These are phyloP conservation scores for Megathymus violae DNA, from an alignment of 1,140 invertebrate genomes.

Conservation along the genomic window DNA sequence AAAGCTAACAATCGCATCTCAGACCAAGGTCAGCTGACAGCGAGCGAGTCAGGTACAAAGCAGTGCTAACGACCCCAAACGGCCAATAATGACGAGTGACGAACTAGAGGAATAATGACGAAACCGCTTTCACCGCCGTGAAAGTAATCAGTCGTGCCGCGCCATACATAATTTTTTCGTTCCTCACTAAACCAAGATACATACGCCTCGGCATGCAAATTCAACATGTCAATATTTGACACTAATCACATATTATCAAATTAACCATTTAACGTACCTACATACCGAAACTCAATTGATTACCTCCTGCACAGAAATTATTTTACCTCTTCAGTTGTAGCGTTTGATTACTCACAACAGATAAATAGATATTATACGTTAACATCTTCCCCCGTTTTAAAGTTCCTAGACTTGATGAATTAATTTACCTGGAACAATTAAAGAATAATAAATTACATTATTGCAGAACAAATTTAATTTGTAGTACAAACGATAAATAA, in stretches of 20 bases:
- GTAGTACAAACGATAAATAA: no score
- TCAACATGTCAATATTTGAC: background rate
- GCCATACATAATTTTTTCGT: slow-evolving; percentile 25
- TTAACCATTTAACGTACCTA: no score
- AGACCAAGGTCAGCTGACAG: slow-evolving; percentile 8
- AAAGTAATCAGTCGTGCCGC: slow-evolving; percentile 35
- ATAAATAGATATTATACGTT: no score
- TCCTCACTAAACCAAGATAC: background rate
- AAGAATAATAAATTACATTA: background rate
- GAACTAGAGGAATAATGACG: slow-evolving; percentile 35
- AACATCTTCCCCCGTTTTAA: no score
- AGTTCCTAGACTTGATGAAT: slow-evolving; percentile 6
- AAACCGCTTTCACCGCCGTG: slow-evolving; percentile 38
- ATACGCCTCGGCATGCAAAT: no score
- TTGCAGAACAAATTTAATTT: no score
- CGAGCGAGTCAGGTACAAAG: background rate
- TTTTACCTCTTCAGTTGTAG: no score
- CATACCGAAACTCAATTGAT: no score
- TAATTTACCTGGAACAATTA: slow-evolving; percentile 11
- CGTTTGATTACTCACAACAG: no score
- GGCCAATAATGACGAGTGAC: slow-evolving; percentile 24
- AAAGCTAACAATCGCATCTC: background rate
- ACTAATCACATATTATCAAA: no score
- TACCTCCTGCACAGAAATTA: no score
- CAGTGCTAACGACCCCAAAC: slow-evolving; percentile 19